Conservation (phyloP, 2,113 vertebrate species). For the Scophthalmus maximus region DNA sequence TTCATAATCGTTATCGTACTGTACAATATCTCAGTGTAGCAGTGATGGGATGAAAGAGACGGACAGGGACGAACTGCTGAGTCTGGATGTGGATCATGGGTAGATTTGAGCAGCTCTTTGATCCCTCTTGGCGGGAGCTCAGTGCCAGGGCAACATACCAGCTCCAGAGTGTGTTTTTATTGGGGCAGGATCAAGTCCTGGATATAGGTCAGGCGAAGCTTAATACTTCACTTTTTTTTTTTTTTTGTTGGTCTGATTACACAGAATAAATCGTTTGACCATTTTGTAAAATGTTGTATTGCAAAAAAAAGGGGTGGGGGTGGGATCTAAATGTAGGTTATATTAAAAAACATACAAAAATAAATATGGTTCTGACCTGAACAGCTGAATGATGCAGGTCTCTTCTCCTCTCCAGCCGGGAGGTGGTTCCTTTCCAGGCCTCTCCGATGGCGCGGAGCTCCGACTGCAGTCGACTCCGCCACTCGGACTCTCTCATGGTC, state of each 20-base stretch:
- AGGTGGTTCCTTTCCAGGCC: constrained; percentile 79
- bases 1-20: too few relatives aligned
- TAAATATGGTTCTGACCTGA: constrained; percentile 76
- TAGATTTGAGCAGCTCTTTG: constrained; percentile 70
- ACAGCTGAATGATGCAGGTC: constrained; percentile 64
- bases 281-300: background rate
- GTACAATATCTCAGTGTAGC: background rate
- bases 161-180: constrained; percentile 2
- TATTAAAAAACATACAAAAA: background rate
- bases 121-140: constrained; percentile 58
- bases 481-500: constrained; percentile 35
- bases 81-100: constrained; percentile 70
- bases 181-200: constrained; percentile 30
- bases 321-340: too few relatives aligned
- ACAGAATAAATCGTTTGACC: background rate
- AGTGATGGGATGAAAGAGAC: constrained; percentile 48
- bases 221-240: background rate
- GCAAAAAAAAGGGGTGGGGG: background rate
- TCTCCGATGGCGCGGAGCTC: constrained; percentile 81
- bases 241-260: background rate
- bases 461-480: constrained; percentile 66
- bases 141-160: constrained; percentile 22
- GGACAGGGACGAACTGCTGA: constrained; percentile 41
- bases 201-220: constrained; percentile 64
- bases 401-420: constrained; percentile 73